Percentiles rank a stretch among this genome's conserved stretches.
Evolutionary conservation across 2,797 vertebrate species (phyloP).

Genomic region (Prionace glauca): DNA sequence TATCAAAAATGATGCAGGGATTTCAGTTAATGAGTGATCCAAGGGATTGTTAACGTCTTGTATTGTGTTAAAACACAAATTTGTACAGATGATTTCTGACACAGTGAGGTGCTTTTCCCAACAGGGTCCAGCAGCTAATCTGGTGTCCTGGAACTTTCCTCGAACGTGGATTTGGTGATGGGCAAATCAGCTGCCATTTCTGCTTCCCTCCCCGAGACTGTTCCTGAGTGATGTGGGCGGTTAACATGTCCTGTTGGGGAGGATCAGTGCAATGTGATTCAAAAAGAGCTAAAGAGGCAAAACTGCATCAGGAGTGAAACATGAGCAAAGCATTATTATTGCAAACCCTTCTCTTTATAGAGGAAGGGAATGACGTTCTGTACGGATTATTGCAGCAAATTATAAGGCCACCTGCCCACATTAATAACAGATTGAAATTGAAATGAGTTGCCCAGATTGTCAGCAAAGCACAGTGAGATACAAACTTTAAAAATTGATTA

Average conservation of each 20-base stretch:
- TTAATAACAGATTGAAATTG: not conserved
- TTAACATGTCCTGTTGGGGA: not conserved
- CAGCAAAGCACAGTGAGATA: not conserved
- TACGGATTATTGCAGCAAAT: not conserved
- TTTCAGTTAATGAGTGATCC: not conserved
- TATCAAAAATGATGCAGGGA: not conserved
- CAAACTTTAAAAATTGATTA: not conserved
- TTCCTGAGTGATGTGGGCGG: not conserved
- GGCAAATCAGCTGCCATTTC: not conserved
- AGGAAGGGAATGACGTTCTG: not conserved
- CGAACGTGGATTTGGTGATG: not conserved
- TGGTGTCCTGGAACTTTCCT: not conserved
- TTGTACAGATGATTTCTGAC: not conserved
- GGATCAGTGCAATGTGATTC: not conserved
- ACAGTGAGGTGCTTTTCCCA: not conserved
- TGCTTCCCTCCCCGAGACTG: not conserved
- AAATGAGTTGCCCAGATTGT: not conserved
- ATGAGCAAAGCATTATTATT: not conserved
- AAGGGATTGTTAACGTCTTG: not conserved
- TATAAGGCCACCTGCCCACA: not conserved
- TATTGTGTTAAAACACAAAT: not conserved
- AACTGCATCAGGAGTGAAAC: not conserved
- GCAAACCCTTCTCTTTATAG: not conserved
- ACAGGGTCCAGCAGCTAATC: not conserved
- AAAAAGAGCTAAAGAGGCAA: not conserved